These are phyloP conservation scores for Monopis laevigella DNA, from an alignment of 2,888 invertebrate genomes.

Conservation along the genomic window DNA sequence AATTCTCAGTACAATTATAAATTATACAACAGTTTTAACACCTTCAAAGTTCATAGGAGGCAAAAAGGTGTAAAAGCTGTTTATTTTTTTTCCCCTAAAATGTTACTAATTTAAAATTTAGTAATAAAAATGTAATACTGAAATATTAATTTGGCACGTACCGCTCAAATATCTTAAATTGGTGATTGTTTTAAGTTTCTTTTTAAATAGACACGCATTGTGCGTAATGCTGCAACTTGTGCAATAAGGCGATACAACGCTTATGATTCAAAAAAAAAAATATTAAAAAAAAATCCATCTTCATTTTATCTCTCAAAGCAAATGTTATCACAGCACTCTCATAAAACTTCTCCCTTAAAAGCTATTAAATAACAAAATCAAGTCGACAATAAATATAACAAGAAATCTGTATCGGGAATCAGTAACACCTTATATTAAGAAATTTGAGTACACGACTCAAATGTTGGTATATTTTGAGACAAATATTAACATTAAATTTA, in stretches of 20 bases:
- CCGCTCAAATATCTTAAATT: not conserved
- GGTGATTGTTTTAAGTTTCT: not conserved
- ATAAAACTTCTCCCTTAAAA: slow-evolving; percentile 38
- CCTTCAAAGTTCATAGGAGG: slow-evolving; percentile 46
- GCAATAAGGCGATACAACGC: not conserved
- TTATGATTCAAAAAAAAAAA: slow-evolving; percentile 5
- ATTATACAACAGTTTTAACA: slow-evolving; percentile 57
- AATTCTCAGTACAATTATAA: slow-evolving; percentile 55
- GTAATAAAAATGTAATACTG: slow-evolving; percentile 14
- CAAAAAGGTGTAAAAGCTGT: slow-evolving; percentile 56
- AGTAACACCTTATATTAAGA: too few species aligned
- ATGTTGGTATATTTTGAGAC: too few species aligned
- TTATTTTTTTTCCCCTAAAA: slow-evolving; percentile 22
- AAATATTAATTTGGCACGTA: slow-evolving; percentile 15
- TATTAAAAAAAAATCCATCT: slow-evolving; percentile 21
- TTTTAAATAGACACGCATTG: slow-evolving; percentile 17
- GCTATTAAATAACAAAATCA: slow-evolving; percentile 35
- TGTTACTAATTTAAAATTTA: slow-evolving; percentile 10
- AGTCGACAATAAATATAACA: too few species aligned
- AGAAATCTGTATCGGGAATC: too few species aligned
- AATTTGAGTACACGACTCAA: too few species aligned
- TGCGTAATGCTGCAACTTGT: slow-evolving; percentile 16
- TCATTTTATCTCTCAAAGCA: slow-evolving; percentile 34
- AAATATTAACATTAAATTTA: too few species aligned
- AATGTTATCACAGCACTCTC: slow-evolving; percentile 57